phyloP scores from a whole-genome alignment of 1,140 invertebrate genomes.

The Cecropterus lyciades region DNA sequence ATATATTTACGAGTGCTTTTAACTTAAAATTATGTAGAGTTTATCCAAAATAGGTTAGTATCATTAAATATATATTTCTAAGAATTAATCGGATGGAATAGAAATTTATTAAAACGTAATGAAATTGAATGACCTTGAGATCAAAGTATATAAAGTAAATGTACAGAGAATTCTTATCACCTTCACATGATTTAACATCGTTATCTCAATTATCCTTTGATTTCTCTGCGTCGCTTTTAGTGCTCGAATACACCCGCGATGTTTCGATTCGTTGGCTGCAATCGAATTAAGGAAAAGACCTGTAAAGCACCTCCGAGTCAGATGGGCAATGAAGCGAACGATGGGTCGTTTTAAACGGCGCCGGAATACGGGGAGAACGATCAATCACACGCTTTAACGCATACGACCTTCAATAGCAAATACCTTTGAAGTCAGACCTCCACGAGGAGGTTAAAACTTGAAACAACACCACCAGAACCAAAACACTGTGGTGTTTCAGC shows the following conservation, averaged over 20 bases:
- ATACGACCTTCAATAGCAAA: constrained; percentile 37
- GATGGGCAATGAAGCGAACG: constrained; percentile 49
- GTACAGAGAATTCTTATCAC: not conserved
- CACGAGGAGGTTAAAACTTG: too few species aligned
- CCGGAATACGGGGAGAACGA: constrained; percentile 39
- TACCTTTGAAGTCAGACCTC: constrained; percentile 39
- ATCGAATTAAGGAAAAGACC: constrained; percentile 55
- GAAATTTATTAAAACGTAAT: not conserved
- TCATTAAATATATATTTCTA: too few species aligned
- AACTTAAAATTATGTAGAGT: too few species aligned
- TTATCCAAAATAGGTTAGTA: too few species aligned
- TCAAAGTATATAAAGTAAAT: not conserved
- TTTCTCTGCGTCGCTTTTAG: constrained; percentile 42
- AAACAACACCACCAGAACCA: too few species aligned
- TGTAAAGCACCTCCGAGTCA: constrained; percentile 42
- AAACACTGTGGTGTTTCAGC: too few species aligned
- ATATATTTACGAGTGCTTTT: constrained; percentile 35
- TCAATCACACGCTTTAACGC: constrained; percentile 45
- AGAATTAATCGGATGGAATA: too few species aligned
- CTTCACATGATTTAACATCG: constrained; percentile 2
- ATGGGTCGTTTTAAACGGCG: constrained; percentile 38
- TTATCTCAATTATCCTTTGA: constrained; percentile 48
- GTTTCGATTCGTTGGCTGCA: constrained; percentile 46
- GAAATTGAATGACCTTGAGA: not conserved
- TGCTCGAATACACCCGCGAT: constrained; percentile 39